A percentile compares a stretch with the other conserved stretches of the same genome.
These are phyloP conservation scores for Miichthys miiuy DNA, from an alignment of 2,797 vertebrate species.

Conservation along the genomic window DNA sequence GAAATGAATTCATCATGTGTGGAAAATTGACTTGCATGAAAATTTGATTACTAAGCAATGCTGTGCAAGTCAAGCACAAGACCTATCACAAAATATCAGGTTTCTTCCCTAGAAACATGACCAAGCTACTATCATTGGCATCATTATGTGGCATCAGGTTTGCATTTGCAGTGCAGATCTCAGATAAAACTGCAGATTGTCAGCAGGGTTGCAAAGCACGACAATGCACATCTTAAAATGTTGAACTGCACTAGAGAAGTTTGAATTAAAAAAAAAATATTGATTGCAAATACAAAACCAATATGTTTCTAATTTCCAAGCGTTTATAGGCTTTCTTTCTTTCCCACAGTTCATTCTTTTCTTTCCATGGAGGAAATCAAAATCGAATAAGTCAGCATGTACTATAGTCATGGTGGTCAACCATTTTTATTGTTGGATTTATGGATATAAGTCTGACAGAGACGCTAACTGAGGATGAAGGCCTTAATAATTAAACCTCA, in stretches of 20 bases:
- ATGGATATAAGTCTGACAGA: background rate
- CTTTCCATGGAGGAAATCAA: background rate
- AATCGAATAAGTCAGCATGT: background rate
- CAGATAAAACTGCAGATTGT: constrained; percentile 23
- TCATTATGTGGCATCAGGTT: constrained; percentile 10
- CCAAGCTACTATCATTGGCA: background rate
- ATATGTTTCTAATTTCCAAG: background rate
- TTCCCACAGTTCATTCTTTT: background rate
- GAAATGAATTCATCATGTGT: background rate
- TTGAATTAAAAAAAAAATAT: background rate
- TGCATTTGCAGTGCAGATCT: constrained; percentile 5
- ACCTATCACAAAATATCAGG: background rate
- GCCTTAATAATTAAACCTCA: background rate
- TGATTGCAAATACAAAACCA: background rate
- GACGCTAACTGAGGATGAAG: background rate
- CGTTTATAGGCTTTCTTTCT: too few relatives aligned
- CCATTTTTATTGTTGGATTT: background rate
- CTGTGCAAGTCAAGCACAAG: too few relatives aligned
- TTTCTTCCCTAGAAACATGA: constrained; percentile 7
- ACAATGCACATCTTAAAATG: background rate
- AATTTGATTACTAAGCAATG: background rate
- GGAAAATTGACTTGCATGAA: background rate
- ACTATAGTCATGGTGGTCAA: background rate
- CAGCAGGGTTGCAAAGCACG: background rate
- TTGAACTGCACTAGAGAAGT: fast-evolving